Conservation (phyloP, 2,888 invertebrate species). For the Rhamphomyia laevipes region DNA sequence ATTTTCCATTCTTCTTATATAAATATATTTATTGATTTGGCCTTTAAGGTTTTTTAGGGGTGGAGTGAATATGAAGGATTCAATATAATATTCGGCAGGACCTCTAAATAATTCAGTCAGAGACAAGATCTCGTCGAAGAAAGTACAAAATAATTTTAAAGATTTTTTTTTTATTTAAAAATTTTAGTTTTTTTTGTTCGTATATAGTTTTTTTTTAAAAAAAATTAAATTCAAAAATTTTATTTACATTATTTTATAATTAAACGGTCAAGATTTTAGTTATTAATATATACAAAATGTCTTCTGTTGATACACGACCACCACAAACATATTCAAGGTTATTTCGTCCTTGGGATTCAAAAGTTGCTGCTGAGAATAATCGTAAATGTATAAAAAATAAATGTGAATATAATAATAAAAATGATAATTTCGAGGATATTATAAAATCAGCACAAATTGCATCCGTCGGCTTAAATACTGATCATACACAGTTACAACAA, state of each 20-base stretch:
- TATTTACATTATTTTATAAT: not conserved
- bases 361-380: not conserved
- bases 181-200: not conserved
- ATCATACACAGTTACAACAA: not conserved
- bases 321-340: constrained; percentile 43
- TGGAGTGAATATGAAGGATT: too few species aligned
- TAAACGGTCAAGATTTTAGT: not conserved
- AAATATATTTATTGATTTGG: too few species aligned
- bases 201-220: not conserved
- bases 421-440: not conserved
- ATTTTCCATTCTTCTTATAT: too few species aligned
- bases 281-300: constrained; percentile 21
- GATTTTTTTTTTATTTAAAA: too few species aligned
- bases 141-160: too few species aligned
- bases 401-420: not conserved
- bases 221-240: not conserved
- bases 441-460: not conserved
- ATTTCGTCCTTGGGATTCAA: constrained; percentile 50
- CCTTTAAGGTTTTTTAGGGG: too few species aligned
- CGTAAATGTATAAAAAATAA: not conserved
- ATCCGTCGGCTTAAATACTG: too few species aligned
- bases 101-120: too few species aligned
- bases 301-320: constrained; percentile 28
- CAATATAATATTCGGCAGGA: too few species aligned
- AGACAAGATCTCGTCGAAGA: too few species aligned